Evolutionary conservation across 2,797 vertebrate genomes (phyloP), one percentile per base, ranked within the genome.

Genomic region (Hafferia zeledoni): DNA sequence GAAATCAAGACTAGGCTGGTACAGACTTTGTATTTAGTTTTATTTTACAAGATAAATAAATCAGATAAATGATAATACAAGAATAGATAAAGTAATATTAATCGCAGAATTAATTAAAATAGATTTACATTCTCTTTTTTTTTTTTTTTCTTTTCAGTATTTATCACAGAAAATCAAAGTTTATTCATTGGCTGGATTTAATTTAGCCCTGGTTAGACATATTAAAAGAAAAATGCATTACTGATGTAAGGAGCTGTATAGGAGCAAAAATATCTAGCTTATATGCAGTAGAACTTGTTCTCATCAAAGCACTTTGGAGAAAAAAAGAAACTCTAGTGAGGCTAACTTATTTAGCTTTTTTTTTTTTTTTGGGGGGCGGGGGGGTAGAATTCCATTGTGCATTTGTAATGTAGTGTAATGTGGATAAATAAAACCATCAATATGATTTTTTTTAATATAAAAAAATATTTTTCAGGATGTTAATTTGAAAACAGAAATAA

Each of bases 111-210:
- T 41, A 59, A 25, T 63, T 37, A 15, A 13, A 72, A 23, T 41
- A 39, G 2, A 50, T 50, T 67, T 8, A 17, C 0, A 30, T 61
- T 67, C 2, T 22, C 6, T 67, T 53, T 72, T 84, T 43, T n/a
- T n/a, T n/a, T n/a, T n/a, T n/a, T n/a, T n/a, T n/a, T n/a, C n/a
- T n/a, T n/a, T 43, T 43, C 41, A 64, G 12, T 31, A 20, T 55
- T 72, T 41, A 47, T 60, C 27, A 70, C 4, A 44, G 30, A 23
- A 70, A 69, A 23, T 31, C 4, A 65, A 64, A 82, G 25, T 35
- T 69, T 50, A 65, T 24, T 43, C 17, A 14, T 33, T 52, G 9
- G 1, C 3, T 0, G 0, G 4, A 41, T 74, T 81, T 75, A 0
- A 56, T 37, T 79, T 60, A 22, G 11, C 43, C 37, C 60, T 83